A percentile compares a stretch with the other conserved stretches of the same genome.
Conservation (phyloP, 1,140 invertebrate species). For the Prorops nasuta region DNA sequence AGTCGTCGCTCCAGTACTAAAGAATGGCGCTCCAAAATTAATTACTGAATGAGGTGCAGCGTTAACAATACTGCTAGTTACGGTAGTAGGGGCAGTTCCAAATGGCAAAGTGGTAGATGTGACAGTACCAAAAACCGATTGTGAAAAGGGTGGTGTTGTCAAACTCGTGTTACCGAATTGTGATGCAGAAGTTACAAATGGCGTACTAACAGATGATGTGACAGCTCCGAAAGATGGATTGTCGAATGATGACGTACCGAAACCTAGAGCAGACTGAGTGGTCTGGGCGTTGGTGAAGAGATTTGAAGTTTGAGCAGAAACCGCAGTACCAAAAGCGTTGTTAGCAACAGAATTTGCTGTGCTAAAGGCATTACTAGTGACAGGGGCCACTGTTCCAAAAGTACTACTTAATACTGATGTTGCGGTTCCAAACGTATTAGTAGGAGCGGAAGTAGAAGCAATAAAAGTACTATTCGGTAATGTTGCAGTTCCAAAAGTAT, state of each 20-base stretch:
- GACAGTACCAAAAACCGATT: slow-evolving; percentile 13
- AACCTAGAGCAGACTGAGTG: slow-evolving; percentile 3
- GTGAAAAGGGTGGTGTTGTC: slow-evolving; percentile 9
- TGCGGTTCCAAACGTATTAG: slow-evolving; percentile 18
- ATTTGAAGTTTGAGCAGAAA: slow-evolving; percentile 4
- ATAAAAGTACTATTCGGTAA: slow-evolving; percentile 12
- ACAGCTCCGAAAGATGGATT: slow-evolving; percentile 3
- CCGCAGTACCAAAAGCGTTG: slow-evolving; percentile 13
- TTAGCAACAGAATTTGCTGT: slow-evolving; percentile 6
- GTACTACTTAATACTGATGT: slow-evolving; percentile 1
- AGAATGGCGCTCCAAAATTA: too few relatives aligned
- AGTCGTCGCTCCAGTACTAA: too few relatives aligned
- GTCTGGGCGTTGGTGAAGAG: slow-evolving; percentile 9
- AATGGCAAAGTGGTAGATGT: slow-evolving; percentile 7
- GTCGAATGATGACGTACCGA: neutral
- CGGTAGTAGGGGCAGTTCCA: slow-evolving; percentile 12
- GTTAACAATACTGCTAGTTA: slow-evolving; percentile 5
- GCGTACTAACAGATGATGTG: slow-evolving; percentile 4
- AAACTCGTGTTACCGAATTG: slow-evolving; percentile 15
- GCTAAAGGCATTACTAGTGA: neutral
- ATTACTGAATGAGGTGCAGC: slow-evolving; percentile 14
- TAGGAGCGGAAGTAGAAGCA: slow-evolving; percentile 3
- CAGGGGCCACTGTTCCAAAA: neutral
- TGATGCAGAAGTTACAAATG: slow-evolving; percentile 19
- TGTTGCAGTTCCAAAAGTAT: slow-evolving; percentile 4